These are phyloP conservation scores for Drosophila leonis DNA, from an alignment of 2,888 invertebrate genomes.

Conservation along the genomic window DNA sequence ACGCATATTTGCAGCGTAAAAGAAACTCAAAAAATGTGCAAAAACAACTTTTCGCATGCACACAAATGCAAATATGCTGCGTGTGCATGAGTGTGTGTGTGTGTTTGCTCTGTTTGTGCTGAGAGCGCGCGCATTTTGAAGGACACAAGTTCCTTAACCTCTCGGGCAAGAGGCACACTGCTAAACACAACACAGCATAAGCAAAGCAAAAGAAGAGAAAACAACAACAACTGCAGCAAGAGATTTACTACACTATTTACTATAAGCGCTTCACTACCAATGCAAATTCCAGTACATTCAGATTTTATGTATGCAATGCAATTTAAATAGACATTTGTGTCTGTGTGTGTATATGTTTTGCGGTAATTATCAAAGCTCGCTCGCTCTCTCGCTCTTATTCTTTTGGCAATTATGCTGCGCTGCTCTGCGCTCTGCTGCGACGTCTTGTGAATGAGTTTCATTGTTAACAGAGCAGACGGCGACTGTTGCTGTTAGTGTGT, in stretches of 20 bases:
- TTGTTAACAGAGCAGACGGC: constrained; percentile 35
- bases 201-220: constrained; percentile 17
- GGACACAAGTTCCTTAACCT: constrained; percentile 79
- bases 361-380: constrained; percentile 56
- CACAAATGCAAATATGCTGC: constrained; percentile 23
- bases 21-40: constrained; percentile 35
- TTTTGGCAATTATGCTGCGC: constrained; percentile 51
- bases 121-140: constrained; percentile 75
- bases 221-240: constrained; percentile 26
- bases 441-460: constrained; percentile 58
- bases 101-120: constrained; percentile 26
- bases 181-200: constrained; percentile 43
- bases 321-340: constrained; percentile 11
- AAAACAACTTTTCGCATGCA: constrained; percentile 24
- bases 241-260: constrained; percentile 74
- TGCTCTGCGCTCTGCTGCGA: constrained; percentile 15
- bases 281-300: constrained; percentile 36
- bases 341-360: constrained; percentile 44
- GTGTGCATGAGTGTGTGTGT: constrained; percentile 1
- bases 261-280: constrained; percentile 55
- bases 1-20: constrained; percentile 38
- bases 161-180: constrained; percentile 33
- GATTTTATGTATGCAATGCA: constrained; percentile 5
- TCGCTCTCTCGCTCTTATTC: constrained; percentile 15
- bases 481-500: constrained; percentile 1